Conservation (phyloP, 2,888 invertebrate genomes). For the Drosophila formosana region DNA sequence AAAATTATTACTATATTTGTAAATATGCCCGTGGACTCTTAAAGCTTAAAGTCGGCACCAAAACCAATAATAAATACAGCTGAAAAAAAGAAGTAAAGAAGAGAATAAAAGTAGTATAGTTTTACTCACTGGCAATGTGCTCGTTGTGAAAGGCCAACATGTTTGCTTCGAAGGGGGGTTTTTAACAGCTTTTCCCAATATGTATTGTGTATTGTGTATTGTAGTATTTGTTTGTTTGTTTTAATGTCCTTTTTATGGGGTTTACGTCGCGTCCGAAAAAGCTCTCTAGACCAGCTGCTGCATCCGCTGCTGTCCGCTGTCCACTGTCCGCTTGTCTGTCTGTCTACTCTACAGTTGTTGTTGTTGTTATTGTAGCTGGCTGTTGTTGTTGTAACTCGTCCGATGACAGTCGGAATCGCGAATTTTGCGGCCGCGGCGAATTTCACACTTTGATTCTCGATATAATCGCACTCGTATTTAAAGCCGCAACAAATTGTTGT, state of each 20-base stretch:
- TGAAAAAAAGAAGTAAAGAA: neutral
- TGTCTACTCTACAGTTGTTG: slow-evolving; percentile 17
- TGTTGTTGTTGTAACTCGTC: slow-evolving; percentile 32
- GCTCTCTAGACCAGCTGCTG: slow-evolving; percentile 51
- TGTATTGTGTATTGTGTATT: slow-evolving; percentile 24
- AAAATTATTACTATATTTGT: slow-evolving; percentile 77
- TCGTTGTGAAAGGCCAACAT: slow-evolving; percentile 86
- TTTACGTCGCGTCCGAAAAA: slow-evolving; percentile 50
- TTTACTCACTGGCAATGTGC: slow-evolving; percentile 85
- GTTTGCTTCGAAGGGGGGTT: slow-evolving; percentile 59
- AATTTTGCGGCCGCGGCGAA: slow-evolving; percentile 46
- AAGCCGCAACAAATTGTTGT: slow-evolving; percentile 58
- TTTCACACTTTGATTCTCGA: slow-evolving; percentile 61
- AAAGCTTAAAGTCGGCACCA: slow-evolving; percentile 36
- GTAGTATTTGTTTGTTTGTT: slow-evolving; percentile 53
- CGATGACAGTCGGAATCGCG: slow-evolving; percentile 54
- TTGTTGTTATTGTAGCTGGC: too few relatives aligned
- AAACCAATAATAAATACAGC: neutral
- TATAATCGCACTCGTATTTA: slow-evolving; percentile 55
- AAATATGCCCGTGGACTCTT: slow-evolving; percentile 45
- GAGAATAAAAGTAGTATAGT: slow-evolving; percentile 20
- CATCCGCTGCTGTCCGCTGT: slow-evolving; percentile 45
- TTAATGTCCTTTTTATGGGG: slow-evolving; percentile 67
- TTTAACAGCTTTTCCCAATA: slow-evolving; percentile 63
- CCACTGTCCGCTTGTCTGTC: slow-evolving; percentile 25